Evolutionary conservation across 2,888 invertebrate species (phyloP).

Genomic region (Microplitis deprimator): DNA sequence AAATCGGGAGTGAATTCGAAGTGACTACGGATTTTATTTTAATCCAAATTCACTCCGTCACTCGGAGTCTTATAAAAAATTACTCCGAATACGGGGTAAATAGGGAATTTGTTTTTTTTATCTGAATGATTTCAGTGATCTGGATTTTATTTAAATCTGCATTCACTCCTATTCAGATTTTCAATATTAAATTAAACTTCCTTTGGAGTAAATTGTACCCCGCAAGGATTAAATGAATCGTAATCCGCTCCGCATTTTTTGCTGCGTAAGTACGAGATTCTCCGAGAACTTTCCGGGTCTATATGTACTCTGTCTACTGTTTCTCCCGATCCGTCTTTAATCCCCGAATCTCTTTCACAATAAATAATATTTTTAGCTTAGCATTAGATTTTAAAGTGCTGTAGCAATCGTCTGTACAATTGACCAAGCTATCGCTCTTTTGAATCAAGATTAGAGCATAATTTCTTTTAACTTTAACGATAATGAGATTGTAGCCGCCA

Average conservation of each 20-base stretch:
- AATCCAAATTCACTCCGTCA: too few species aligned
- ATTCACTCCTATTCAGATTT: too few species aligned
- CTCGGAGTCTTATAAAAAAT: too few species aligned
- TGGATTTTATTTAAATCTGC: too few species aligned
- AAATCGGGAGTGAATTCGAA: too few species aligned
- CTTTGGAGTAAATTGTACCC: too few species aligned
- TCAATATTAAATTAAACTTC: too few species aligned
- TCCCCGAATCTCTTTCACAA: neutral
- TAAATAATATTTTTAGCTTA: neutral
- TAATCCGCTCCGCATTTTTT: neutral
- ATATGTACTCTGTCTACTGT: neutral
- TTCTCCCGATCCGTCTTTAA: neutral
- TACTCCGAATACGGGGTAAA: too few species aligned
- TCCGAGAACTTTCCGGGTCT: constrained; percentile 21
- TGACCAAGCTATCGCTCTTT: constrained; percentile 1
- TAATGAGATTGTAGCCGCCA: constrained; percentile 16
- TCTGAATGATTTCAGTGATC: too few species aligned
- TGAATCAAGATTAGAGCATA: constrained; percentile 27
- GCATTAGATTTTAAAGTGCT: neutral
- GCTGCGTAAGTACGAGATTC: neutral
- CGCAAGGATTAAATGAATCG: too few species aligned
- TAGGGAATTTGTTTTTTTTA: too few species aligned
- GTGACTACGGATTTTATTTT: too few species aligned
- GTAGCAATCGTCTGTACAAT: neutral
- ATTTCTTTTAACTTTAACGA: neutral